These are phyloP conservation scores for Pionites leucogaster DNA, from an alignment of 2,113 vertebrate species.

Conservation along the genomic window DNA sequence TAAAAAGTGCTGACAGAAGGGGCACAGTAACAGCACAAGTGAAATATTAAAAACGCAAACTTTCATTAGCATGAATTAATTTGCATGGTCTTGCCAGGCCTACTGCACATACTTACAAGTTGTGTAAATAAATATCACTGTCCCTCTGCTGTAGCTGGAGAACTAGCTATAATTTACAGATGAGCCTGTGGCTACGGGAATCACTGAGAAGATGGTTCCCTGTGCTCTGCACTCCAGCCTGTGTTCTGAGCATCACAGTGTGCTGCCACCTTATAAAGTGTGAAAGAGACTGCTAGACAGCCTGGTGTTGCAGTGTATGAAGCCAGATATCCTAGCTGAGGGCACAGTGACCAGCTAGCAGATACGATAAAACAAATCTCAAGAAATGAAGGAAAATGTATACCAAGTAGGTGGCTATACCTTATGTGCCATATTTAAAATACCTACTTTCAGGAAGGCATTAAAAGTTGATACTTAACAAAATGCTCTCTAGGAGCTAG, in stretches of 20 bases:
- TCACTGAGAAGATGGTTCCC: not conserved
- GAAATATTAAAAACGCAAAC: not conserved
- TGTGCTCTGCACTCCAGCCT: rapidly evolving
- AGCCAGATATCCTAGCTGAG: not conserved
- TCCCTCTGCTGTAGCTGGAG: not conserved
- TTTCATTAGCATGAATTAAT: conserved; percentile 45
- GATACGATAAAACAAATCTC: not conserved
- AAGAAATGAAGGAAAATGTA: not conserved
- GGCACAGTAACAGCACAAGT: not conserved
- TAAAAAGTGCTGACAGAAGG: not conserved
- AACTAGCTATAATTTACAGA: not conserved
- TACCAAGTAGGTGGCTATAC: not conserved
- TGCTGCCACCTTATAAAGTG: not conserved
- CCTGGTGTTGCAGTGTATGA: not conserved
- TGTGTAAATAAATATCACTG: not conserved
- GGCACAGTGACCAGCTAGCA: not conserved
- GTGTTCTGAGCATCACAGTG: not conserved
- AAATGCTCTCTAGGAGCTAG: not conserved
- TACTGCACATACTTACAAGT: not conserved
- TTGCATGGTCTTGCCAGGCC: not conserved
- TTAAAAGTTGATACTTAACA: not conserved
- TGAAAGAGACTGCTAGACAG: not conserved
- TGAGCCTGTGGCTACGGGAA: not conserved
- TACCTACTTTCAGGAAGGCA: not conserved
- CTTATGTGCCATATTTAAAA: not conserved